Evolutionary conservation across 2,888 invertebrate genomes (phyloP).

Genomic region (Drosophila kanekoi): DNA sequence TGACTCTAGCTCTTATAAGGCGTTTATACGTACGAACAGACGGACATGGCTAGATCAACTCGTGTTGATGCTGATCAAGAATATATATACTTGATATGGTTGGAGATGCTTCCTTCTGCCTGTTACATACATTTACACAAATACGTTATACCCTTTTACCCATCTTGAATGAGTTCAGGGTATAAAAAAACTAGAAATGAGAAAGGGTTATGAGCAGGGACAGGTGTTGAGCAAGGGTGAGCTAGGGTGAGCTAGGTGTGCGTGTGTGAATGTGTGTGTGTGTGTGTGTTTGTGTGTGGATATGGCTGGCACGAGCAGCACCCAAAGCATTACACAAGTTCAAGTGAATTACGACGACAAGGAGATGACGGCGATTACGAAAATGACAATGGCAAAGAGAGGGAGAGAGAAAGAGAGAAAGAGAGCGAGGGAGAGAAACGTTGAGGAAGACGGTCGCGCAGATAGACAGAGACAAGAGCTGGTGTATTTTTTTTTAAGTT

Average conservation of each 20-base stretch:
- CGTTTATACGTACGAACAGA: no score
- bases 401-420: not conserved
- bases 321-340: conserved; percentile 72
- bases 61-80: no score
- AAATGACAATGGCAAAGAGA: conserved; percentile 54
- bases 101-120: no score
- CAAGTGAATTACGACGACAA: conserved; percentile 73
- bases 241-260: not conserved
- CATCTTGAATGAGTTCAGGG: no score
- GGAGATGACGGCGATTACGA: conserved; percentile 63
- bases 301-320: conserved; percentile 54
- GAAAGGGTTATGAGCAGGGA: not conserved
- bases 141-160: no score
- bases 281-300: conserved; percentile 4
- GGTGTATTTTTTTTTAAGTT: conserved; percentile 36
- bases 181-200: conserved; percentile 38
- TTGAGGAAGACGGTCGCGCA: not conserved
- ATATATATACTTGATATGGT: no score
- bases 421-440: not conserved
- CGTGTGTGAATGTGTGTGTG: conserved; percentile 13
- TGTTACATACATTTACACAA: no score
- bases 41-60: no score
- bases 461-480: conserved; percentile 33
- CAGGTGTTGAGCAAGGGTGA: conserved; percentile 4
- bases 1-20: no score